Evolutionary conservation across 2,113 vertebrate genomes (phyloP).

Genomic region (Nesospiza acunhae): DNA sequence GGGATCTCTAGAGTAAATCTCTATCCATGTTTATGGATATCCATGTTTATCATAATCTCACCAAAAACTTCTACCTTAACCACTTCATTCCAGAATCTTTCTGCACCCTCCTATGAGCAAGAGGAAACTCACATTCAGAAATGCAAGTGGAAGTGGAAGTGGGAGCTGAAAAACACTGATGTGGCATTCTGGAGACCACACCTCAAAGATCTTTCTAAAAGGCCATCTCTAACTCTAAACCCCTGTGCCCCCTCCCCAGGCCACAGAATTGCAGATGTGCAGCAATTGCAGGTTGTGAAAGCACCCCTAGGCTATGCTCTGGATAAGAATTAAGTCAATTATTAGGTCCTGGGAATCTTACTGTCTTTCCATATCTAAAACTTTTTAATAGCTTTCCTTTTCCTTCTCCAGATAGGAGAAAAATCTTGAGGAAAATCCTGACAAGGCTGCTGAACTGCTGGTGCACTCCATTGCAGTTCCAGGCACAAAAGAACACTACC

Average conservation of each 20-base stretch:
- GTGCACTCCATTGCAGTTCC: neutral
- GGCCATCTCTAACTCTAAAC: neutral
- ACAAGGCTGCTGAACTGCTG: neutral
- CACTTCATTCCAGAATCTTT: neutral
- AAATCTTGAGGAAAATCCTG: neutral
- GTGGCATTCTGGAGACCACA: neutral
- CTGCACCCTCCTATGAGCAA: neutral
- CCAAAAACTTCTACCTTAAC: neutral
- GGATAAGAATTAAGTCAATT: neutral
- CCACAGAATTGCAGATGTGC: neutral
- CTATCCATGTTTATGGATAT: neutral
- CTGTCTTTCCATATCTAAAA: neutral
- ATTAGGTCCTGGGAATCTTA: neutral
- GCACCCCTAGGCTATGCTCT: neutral
- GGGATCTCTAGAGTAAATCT: neutral
- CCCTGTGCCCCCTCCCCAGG: neutral
- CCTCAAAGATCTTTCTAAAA: neutral
- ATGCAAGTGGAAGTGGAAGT: neutral
- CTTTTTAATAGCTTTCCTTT: neutral
- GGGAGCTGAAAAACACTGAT: neutral
- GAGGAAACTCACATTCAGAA: neutral
- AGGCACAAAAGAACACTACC: neutral
- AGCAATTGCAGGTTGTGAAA: neutral
- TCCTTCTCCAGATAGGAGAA: neutral
- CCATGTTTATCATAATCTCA: neutral